A percentile compares a stretch with the other conserved stretches of the same genome.
These are phyloP conservation scores for Amphipyra berbera DNA, from an alignment of 2,888 invertebrate genomes.

Conservation along the genomic window DNA sequence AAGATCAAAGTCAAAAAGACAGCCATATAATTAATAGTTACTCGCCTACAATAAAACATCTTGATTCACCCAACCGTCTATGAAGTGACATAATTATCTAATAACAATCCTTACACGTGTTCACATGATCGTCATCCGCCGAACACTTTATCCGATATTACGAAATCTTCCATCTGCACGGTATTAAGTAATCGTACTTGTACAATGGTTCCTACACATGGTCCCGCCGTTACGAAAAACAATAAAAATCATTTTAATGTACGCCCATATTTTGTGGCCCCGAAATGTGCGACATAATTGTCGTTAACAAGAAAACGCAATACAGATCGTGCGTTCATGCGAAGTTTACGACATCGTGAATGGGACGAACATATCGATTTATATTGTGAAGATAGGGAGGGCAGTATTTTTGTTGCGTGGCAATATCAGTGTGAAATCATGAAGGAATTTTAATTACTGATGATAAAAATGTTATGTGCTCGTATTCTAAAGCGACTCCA, in stretches of 20 bases:
- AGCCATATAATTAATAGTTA: constrained; percentile 14
- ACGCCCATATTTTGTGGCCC: constrained; percentile 64
- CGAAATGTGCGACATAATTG: constrained; percentile 66
- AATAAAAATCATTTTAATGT: constrained; percentile 74
- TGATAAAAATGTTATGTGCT: no score
- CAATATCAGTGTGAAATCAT: constrained; percentile 2
- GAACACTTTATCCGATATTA: constrained; percentile 72
- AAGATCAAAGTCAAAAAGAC: not conserved
- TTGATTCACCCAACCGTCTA: constrained; percentile 11
- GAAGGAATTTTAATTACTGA: constrained; percentile 1
- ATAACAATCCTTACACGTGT: constrained; percentile 66
- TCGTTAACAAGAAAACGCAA: constrained; percentile 64
- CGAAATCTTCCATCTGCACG: constrained; percentile 77
- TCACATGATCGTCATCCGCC: constrained; percentile 56
- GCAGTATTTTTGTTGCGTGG: constrained; percentile 18
- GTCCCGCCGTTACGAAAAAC: constrained; percentile 62
- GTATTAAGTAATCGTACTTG: constrained; percentile 49
- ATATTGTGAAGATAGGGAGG: constrained; percentile 1
- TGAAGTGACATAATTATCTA: constrained; percentile 50
- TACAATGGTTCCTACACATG: constrained; percentile 59
- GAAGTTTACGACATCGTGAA: constrained; percentile 48
- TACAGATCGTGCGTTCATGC: constrained; percentile 59
- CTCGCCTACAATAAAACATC: constrained; percentile 35
- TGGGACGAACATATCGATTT: constrained; percentile 29
- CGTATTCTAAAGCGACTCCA: no score